Evolutionary conservation across 1,140 invertebrate genomes (phyloP).

Genomic region (Aphidius gifuensis): DNA sequence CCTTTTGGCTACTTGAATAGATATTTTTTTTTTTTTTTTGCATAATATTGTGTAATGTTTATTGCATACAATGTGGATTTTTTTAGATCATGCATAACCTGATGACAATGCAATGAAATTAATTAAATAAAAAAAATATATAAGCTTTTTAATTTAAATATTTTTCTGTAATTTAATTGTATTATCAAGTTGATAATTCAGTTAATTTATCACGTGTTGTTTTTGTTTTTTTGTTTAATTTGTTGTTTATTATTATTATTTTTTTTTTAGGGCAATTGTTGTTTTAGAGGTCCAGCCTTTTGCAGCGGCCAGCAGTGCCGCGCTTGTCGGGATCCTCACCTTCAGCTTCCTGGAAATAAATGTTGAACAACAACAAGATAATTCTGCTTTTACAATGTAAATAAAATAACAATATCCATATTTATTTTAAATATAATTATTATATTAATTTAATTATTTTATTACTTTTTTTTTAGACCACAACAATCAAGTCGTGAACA

Average conservation of each 20-base stretch:
- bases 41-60: constrained; percentile 12
- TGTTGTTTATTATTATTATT: not conserved
- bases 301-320: constrained; percentile 51
- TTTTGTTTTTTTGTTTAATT: constrained; percentile 1
- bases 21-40: not conserved
- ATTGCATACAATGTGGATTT: not conserved
- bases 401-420: constrained; percentile 22
- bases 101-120: not conserved
- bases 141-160: too few relatives aligned
- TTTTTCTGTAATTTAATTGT: not conserved
- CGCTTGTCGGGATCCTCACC: constrained; percentile 42
- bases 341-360: constrained; percentile 46
- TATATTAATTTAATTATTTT: not conserved
- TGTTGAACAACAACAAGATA: constrained; percentile 34
- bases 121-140: not conserved
- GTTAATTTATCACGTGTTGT: not conserved
- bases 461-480: constrained; percentile 33
- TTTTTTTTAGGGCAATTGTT: constrained; percentile 41
- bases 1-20: not conserved
- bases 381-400: constrained; percentile 31
- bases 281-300: constrained; percentile 45
- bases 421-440: not conserved
- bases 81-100: not conserved
- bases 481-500: constrained; percentile 33
- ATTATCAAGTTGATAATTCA: not conserved